Percentiles rank a stretch among this genome's conserved stretches.
Conservation (phyloP, 2,888 invertebrate species). For the Mimachlamys varia region DNA sequence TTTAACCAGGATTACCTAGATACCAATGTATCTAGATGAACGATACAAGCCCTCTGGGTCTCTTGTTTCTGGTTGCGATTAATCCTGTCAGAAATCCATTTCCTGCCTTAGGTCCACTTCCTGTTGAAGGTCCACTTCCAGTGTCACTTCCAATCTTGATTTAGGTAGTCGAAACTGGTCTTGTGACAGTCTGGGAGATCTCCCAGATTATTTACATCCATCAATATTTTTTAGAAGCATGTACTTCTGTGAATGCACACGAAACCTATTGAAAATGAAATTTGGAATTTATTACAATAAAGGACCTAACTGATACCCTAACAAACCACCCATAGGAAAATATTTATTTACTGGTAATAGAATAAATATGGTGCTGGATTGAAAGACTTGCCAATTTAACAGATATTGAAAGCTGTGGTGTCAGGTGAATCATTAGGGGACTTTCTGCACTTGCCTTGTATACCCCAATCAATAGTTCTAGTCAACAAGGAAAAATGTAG, state of each 20-base stretch:
- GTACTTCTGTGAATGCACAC: too few relatives aligned
- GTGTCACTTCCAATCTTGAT: too few relatives aligned
- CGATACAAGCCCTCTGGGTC: too few relatives aligned
- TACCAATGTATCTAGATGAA: too few relatives aligned
- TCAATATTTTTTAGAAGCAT: too few relatives aligned
- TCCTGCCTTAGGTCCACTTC: not conserved
- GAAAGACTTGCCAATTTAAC: not conserved
- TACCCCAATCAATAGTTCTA: not conserved
- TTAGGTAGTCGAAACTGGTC: not conserved
- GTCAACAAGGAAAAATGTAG: constrained; percentile 28
- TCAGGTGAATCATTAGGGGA: not conserved
- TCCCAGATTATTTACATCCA: not conserved
- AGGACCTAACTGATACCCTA: not conserved
- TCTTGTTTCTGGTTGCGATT: too few relatives aligned
- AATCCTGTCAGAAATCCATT: not conserved
- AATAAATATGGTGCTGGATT: not conserved
- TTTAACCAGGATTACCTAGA: too few relatives aligned
- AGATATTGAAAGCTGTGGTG: not conserved
- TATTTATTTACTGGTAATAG: not conserved
- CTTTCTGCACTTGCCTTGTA: not conserved
- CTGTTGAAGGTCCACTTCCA: too few relatives aligned
- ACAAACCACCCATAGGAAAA: not conserved
- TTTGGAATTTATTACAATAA: not conserved
- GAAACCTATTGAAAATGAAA: not conserved
- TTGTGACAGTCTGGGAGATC: not conserved